These are phyloP conservation scores for Rostratula benghalensis DNA, from an alignment of 2,113 vertebrate genomes.

Conservation along the genomic window DNA sequence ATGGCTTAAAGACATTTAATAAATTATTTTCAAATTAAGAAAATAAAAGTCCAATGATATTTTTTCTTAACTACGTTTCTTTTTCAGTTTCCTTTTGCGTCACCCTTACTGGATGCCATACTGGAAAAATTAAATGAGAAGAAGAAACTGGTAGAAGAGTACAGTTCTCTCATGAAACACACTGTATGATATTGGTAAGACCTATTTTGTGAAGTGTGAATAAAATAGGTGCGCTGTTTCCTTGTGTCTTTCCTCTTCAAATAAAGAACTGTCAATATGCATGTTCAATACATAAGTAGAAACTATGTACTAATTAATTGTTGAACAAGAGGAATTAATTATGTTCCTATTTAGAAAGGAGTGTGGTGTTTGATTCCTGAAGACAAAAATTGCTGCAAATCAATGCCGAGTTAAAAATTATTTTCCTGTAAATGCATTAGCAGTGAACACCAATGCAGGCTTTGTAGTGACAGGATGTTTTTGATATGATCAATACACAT, in stretches of 20 bases:
- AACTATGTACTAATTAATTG: slow-evolving; percentile 65
- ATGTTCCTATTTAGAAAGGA: slow-evolving; percentile 36
- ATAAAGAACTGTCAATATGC: slow-evolving; percentile 39
- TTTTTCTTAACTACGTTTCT: slow-evolving; percentile 75
- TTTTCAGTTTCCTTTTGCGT: slow-evolving; percentile 88
- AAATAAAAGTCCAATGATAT: slow-evolving; percentile 48
- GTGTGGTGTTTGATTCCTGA: slow-evolving; percentile 56
- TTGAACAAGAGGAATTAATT: slow-evolving; percentile 66
- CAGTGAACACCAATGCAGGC: neutral
- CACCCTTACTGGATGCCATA: slow-evolving; percentile 85
- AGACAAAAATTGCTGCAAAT: slow-evolving; percentile 62
- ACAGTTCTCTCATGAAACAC: slow-evolving; percentile 79
- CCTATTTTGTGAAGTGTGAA: neutral
- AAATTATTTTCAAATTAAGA: slow-evolving; percentile 52
- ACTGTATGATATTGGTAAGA: slow-evolving; percentile 57
- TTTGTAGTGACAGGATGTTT: neutral
- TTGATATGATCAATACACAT: neutral
- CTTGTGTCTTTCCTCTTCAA: neutral
- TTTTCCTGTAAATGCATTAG: slow-evolving; percentile 52
- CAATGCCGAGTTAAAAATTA: slow-evolving; percentile 51
- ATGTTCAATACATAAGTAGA: slow-evolving; percentile 51
- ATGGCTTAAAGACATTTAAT: slow-evolving; percentile 63
- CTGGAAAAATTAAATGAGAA: slow-evolving; percentile 91
- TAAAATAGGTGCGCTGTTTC: slow-evolving; percentile 6
- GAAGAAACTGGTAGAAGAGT: slow-evolving; percentile 89